Base-by-base conservation (phyloP, 1,140 invertebrate species). In the Brachionus calyciflorus region DNA sequence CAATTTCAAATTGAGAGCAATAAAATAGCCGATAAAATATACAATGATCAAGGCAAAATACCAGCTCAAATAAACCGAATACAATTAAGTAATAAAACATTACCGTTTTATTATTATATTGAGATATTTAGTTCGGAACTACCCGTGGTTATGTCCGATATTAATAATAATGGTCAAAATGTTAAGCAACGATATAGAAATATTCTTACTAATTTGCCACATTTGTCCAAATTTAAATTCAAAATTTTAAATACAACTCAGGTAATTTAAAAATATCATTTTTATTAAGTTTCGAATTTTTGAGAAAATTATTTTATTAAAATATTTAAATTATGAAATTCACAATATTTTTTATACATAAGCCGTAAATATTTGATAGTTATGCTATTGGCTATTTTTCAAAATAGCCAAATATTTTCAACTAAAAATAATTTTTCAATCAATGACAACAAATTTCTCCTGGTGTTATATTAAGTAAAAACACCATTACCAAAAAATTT, bases 1-100 rank as follows among this genome's bases (percentile, higher is more conserved):
- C 37, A 65, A 65, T 65, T 65, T 65, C 60, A 65, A 14, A 65
- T 65, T 9, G 60, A 65, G 40, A 44, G 60, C n/a, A 65, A 44
- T 14, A 65, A 65, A 65, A 44, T 44, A 12, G 21, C 60, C 7
- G 40, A 41, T 44, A 41, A 65, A 24, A 65, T 44, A 41, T 19
- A 21, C 44, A 41, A 37, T 65, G 44, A 44, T 65, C n/a, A n/a
- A n/a, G 40, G 60, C 24, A 41, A 26, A 41, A 41, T 65, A 44
- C 60, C 33, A 65, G 19, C 60, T 2, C 60, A 65, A 26, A 65
- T 44, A 30, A 41, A 65, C 14, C 60, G 40, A 1, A n/a, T 44
- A 24, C 37, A 65, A 41, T 65, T 44, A 44, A 44, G 24, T 19
- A 60, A 60, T 33, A 60, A 37, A 60, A 37, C 55, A 44, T 4